Evolutionary conservation across 2,888 invertebrate genomes (phyloP), one percentile per base, ranked within the genome.

Genomic region (Nemotelus pantherinus): DNA sequence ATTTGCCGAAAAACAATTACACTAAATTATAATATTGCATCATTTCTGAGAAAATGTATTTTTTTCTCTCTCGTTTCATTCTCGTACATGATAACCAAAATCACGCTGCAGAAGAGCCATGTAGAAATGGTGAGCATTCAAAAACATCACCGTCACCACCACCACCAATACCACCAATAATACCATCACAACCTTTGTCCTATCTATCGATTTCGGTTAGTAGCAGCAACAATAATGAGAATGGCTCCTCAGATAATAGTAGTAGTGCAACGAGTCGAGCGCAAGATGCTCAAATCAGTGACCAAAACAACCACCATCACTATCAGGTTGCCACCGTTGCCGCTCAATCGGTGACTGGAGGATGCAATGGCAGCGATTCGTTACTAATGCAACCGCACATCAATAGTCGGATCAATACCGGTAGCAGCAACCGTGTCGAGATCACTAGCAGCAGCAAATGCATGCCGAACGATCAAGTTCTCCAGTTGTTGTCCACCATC

Each of bases 31-130:
- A 25, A 25, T 25, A 25, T 70, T 53, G 41, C 41, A 77, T 78
- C 79, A 71, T 79, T 79, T 55, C 76, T 81, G 72, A 57, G 74
- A 74, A 3, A 44, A 74, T 80, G 50, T 82, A 80, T 77, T 79
- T 77, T 80, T 79, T 80, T 81, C 78, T 80, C 81, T 78, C 80
- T 79, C 77, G 74, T 82, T 25, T 25, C 25, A 44, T 47, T 72
- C 45, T 7, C 47, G 45, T 45, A 4, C 71, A 25, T 25, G 71
- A 72, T 43, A 48, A 58, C 47, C 47, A 83, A 1, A 25, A 25
- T 25, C 25, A 25, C 25, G 25, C 25, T 25, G 77, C 83, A 85
- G 86, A 86, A 84, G 86, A 85, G 83, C 83, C 83, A 82, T 83
- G 82, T 82, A 83, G 83, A 81, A 85, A 84, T 81, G 82, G 81